A percentile compares a stretch with the other conserved stretches of the same genome.
These are phyloP conservation scores for Moxostoma hubbsi DNA, from an alignment of 2,797 vertebrate species.

Conservation along the genomic window DNA sequence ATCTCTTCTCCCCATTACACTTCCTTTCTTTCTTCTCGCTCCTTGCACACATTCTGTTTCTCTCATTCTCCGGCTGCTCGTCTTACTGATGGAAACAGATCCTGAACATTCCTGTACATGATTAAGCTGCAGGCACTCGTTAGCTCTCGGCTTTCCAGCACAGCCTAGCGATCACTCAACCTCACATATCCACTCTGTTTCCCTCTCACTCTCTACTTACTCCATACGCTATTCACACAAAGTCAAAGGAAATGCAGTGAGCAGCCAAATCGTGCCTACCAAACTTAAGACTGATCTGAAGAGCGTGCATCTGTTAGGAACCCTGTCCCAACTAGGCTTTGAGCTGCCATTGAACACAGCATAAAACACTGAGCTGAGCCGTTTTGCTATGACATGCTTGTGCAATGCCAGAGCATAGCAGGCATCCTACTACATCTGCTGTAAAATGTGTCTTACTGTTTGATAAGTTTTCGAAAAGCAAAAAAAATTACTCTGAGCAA, in stretches of 20 bases:
- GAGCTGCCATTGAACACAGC: not conserved
- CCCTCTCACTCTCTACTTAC: constrained; percentile 16
- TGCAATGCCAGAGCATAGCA: not conserved
- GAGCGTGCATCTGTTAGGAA: constrained; percentile 16
- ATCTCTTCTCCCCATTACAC: constrained; percentile 41
- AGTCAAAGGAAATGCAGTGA: constrained; percentile 19
- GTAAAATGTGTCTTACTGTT: not conserved
- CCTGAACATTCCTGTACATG: constrained; percentile 53
- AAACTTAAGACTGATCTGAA: constrained; percentile 32
- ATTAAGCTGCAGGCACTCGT: constrained; percentile 48
- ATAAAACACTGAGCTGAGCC: not conserved
- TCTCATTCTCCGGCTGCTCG: not conserved
- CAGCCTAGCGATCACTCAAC: constrained; percentile 26
- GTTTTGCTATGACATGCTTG: not conserved
- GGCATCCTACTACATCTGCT: constrained; percentile 5
- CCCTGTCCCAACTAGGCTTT: not conserved
- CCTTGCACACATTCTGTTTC: not conserved
- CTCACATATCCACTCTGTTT: constrained; percentile 22
- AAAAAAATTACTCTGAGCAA: not conserved
- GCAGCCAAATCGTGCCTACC: not conserved
- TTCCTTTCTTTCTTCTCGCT: not conserved
- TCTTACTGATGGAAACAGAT: constrained; percentile 43
- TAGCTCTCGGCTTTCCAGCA: constrained; percentile 40
- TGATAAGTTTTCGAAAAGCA: not conserved
- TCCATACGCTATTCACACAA: constrained; percentile 41